Percentiles rank a stretch among this genome's conserved stretches.
phyloP scores from a whole-genome alignment of 2,888 invertebrate genomes.

The Sussaba pulchella region DNA sequence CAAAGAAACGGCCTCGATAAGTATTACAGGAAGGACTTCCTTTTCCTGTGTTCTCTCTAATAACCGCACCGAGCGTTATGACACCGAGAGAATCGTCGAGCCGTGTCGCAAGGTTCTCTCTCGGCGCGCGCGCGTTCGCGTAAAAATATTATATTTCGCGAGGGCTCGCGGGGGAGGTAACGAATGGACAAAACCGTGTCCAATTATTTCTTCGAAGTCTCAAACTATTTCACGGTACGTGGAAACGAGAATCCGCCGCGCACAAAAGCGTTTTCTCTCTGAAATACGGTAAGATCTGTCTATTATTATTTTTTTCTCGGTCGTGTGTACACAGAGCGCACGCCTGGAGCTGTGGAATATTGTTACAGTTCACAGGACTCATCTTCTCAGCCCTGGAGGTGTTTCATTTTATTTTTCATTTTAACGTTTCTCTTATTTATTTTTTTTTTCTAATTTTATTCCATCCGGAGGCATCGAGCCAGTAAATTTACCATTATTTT shows the following conservation, averaged over 20 bases:
- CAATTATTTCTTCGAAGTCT: conserved; percentile 65
- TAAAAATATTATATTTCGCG: conserved; percentile 46
- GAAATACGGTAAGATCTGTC: background rate
- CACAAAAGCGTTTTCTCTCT: conserved; percentile 23
- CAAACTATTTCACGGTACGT: conserved; percentile 47
- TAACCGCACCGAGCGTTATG: conserved; percentile 42
- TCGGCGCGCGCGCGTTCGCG: no score
- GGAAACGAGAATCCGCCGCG: conserved; percentile 11
- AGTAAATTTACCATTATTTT: conserved; percentile 35
- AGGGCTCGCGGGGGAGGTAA: no score
- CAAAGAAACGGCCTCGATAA: conserved; percentile 47
- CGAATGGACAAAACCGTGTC: conserved; percentile 63
- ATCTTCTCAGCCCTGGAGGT: conserved; percentile 9
- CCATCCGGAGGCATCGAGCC: conserved; percentile 7
- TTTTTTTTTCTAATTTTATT: background rate
- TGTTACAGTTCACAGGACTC: conserved; percentile 51
- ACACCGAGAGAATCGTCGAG: conserved; percentile 63
- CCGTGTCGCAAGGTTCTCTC: conserved; percentile 59
- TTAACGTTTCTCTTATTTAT: no score
- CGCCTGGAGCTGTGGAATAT: conserved; percentile 45
- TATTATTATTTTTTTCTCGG: conserved; percentile 21
- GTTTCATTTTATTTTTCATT: conserved; percentile 10
- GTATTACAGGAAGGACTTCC: conserved; percentile 36
- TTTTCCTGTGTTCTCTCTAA: conserved; percentile 39
- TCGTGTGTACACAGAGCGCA: conserved; percentile 6